Base-by-base conservation (phyloP, 1,140 invertebrate species). In the Thalassaphorura encarpata region DNA sequence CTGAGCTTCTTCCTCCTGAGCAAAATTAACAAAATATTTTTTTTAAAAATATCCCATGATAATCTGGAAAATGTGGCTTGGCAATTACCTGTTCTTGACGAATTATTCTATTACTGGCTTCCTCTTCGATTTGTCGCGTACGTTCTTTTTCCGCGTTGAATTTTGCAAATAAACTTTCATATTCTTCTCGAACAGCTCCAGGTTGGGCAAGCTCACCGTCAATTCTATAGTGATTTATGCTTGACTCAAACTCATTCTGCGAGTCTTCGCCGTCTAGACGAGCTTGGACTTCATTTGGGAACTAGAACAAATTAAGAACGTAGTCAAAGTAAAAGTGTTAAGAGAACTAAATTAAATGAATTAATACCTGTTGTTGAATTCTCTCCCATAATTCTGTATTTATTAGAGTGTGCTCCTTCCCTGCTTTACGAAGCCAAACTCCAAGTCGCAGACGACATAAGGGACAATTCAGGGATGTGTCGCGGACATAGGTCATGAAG, bases 301-400 rank as follows among this genome's bases (percentile, higher is more conserved):
- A 54, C 52, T n/a, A 50, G 13, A 33, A 39, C 42, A 2, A 24
- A 48, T 48, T 40, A 18, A 26, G 15, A 53, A 15, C 19, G 41
- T 42, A 26, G 24, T 36, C n/a, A 11, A 53, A 45, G 15, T 56
- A 18, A 41, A 42, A 36, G 8, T 1, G 21, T 39, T 11, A 19
- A 2, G 36, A 36, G 16, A 47, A 52, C 31, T 21, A 40, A 27
- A 41, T 8, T 49, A 8, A 26, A 21, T 51, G 26, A 24, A 45
- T 8, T n/a, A n/a, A 23, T 54, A 64, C 62, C 46, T 64, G 24
- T 31, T 41, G 15, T 39, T 64, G n/a, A 27, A 61, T 50, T 19
- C 52, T 27, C 18, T 59, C 50, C 56, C 59, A 61, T 1, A 59
- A 52, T 0, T 18, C 1, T 26, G 52, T n/a, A 36, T 64, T 54